Conservation (phyloP, 1,140 invertebrate species). For the Glomeris maerens region DNA sequence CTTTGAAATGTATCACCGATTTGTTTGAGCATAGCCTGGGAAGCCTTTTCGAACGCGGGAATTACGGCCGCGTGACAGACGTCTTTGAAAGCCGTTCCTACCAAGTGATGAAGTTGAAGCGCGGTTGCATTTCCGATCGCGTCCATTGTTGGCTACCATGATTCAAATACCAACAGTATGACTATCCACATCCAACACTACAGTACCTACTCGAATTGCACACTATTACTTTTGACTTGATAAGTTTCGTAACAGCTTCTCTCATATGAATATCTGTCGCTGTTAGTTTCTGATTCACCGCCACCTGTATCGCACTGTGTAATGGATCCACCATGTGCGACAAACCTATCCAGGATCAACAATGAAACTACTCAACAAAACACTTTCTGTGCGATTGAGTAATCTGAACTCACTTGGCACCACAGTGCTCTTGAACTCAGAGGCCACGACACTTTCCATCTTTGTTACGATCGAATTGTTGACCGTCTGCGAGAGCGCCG, state of each 20-base stretch:
- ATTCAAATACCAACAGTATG: slow-evolving; percentile 4
- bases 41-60: slow-evolving; percentile 69
- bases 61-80: slow-evolving; percentile 55
- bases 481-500: slow-evolving; percentile 25
- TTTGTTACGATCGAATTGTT: slow-evolving; percentile 22
- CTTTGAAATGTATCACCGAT: slow-evolving; percentile 68
- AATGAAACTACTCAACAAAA: background rate
- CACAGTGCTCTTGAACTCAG: slow-evolving; percentile 23
- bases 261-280: slow-evolving; percentile 55
- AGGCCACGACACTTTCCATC: slow-evolving; percentile 24
- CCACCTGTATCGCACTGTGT: slow-evolving; percentile 48
- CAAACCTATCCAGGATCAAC: slow-evolving; percentile 24
- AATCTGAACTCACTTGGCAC: slow-evolving; percentile 22
- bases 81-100: slow-evolving; percentile 56
- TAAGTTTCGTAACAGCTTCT: slow-evolving; percentile 60
- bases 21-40: slow-evolving; percentile 70
- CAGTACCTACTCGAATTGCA: slow-evolving; percentile 15
- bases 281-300: slow-evolving; percentile 51
- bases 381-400: background rate
- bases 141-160: slow-evolving; percentile 51
- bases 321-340: slow-evolving; percentile 43
- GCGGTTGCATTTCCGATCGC: slow-evolving; percentile 49
- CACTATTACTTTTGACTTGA: slow-evolving; percentile 49
- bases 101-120: slow-evolving; percentile 44
- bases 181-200: background rate